A percentile compares a stretch with the other conserved stretches of the same genome.
phyloP scores from a whole-genome alignment of 2,888 invertebrate genomes.

The Machimus atricapillus region DNA sequence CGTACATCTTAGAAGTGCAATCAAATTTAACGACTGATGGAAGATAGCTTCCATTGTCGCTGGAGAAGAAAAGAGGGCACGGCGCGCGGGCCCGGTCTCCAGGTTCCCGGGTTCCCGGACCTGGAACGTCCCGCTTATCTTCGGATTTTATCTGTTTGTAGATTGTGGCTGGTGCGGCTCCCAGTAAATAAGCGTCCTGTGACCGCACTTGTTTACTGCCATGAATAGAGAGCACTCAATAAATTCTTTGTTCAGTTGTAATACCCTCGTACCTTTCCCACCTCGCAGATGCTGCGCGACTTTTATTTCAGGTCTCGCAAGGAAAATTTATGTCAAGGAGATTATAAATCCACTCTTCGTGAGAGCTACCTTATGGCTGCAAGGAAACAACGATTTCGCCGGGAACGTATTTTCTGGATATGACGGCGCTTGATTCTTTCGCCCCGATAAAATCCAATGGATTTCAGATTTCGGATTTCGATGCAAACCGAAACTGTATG shows the following conservation, averaged over 20 bases:
- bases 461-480: background rate
- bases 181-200: slow-evolving; percentile 30
- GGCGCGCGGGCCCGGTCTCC: background rate
- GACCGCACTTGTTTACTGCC: slow-evolving; percentile 19
- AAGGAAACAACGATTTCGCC: background rate
- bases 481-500: background rate
- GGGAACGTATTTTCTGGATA: slow-evolving; percentile 1
- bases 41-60: slow-evolving; percentile 18
- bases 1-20: slow-evolving; percentile 12
- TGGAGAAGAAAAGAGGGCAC: background rate
- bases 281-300: slow-evolving; percentile 9
- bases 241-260: slow-evolving; percentile 32
- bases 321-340: slow-evolving; percentile 17
- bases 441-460: slow-evolving; percentile 4
- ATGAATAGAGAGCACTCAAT: slow-evolving; percentile 33
- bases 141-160: slow-evolving; percentile 30
- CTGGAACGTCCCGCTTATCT: background rate
- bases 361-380: background rate
- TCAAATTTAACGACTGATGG: slow-evolving; percentile 38
- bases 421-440: background rate
- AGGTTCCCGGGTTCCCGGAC: background rate
- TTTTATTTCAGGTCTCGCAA: slow-evolving; percentile 18
- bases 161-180: slow-evolving; percentile 23
- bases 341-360: background rate
- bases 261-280: slow-evolving; percentile 1